Evolutionary conservation across 2,797 vertebrate species (phyloP), one percentile per base, ranked within the genome.

Genomic region (Schizothorax lantsangensis): DNA sequence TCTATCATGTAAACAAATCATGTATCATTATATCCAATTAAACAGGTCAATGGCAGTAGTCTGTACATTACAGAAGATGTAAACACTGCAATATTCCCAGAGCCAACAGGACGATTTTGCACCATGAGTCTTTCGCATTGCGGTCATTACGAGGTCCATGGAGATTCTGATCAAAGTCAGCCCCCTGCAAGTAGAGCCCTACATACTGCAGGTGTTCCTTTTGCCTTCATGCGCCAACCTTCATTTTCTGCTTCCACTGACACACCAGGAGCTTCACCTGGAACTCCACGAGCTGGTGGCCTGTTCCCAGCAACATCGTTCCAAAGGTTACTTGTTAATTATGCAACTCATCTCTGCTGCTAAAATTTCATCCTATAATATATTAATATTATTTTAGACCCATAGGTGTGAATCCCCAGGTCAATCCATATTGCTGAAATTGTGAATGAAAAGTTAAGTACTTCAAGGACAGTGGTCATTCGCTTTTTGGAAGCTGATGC

Each of bases 401-500:
- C 4, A 11, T 10, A 26, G 9, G 21, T 72, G 77, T 12, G 57
- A 54, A 68, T 68, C 23, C 80, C 7, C 14, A 68, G 80, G 43
- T 82, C 80, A 47, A 10, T 82, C 64, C 64, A 82, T 69, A 26
- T 82, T 71, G 80, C 80, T 45, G 40, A 45, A 43, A 71, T 82
- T 33, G 64, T 82, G 7, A 82, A 71, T 52, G 64, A 69, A 6
- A 81, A 81, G 57, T 33, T 66, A 19, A 81, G 57, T 62, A 81
- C 79, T 40, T 81, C 79, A 30, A 81, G 33, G 38, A 81, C 80
- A 47, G 68, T 83, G 5, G 47, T 83, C 68, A 83, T 73, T 83
- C 81, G 64, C 81, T 83, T 83, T 73, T 83, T 83, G 68, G 83
- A 78, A 78, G 57, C 69, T 57, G 73, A 84, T 33, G 57, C 59